Evolutionary conservation across 2,888 invertebrate genomes (phyloP).

Genomic region (Euplexia lucipara): DNA sequence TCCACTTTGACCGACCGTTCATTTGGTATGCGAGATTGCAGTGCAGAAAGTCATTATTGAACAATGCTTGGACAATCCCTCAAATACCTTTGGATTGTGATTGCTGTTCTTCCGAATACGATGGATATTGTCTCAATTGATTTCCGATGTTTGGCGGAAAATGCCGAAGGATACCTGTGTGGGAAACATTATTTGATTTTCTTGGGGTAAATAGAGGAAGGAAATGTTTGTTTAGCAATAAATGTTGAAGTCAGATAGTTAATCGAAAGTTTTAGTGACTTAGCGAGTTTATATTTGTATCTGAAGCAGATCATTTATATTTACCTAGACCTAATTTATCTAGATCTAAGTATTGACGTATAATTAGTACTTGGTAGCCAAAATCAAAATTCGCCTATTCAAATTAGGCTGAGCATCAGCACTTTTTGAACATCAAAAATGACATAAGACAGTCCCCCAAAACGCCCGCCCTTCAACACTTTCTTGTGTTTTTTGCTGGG

Average conservation of each 20-base stretch:
- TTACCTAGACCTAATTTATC: too few relatives aligned
- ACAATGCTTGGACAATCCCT: conserved; percentile 57
- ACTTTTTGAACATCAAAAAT: too few relatives aligned
- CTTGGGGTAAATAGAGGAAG: neutral
- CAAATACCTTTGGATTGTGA: conserved; percentile 54
- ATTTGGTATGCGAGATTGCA: conserved; percentile 63
- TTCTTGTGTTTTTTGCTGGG: too few relatives aligned
- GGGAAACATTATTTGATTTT: conserved; percentile 41
- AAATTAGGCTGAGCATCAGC: too few relatives aligned
- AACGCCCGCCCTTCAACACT: too few relatives aligned
- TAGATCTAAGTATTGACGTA: too few relatives aligned
- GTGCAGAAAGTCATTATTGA: conserved; percentile 57
- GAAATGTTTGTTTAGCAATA: conserved; percentile 6
- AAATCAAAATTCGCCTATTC: too few relatives aligned
- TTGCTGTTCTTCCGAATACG: conserved; percentile 49
- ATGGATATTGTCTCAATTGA: conserved; percentile 36
- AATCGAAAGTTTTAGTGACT: neutral
- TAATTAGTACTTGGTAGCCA: too few relatives aligned
- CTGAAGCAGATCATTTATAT: neutral
- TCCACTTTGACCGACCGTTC: conserved; percentile 34
- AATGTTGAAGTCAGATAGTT: conserved; percentile 7
- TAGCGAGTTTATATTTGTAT: neutral
- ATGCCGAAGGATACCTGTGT: conserved; percentile 22
- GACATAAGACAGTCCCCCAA: too few relatives aligned
- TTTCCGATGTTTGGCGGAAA: conserved; percentile 34